phyloP scores from a whole-genome alignment of 2,797 vertebrate species.

The Bryconaethiops microstoma region DNA sequence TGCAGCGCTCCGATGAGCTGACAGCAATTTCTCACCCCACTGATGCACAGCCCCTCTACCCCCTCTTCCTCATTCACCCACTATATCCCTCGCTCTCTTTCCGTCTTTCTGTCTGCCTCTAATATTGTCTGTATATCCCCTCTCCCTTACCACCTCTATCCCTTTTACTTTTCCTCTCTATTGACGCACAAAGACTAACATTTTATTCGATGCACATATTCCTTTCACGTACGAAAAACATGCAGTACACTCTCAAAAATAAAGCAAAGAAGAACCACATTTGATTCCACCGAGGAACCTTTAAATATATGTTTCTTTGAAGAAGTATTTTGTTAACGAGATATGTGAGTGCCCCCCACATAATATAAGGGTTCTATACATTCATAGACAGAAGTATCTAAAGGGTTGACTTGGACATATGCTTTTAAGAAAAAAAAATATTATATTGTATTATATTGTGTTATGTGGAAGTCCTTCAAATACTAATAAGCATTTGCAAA shows the following conservation, averaged over 20 bases:
- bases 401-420: not conserved
- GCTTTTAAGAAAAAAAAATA: not conserved
- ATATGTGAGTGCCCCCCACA: not conserved
- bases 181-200: slow-evolving; percentile 11
- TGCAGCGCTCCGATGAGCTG: slow-evolving; percentile 72
- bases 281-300: not conserved
- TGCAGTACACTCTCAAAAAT: not conserved
- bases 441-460: no score
- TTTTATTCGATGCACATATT: slow-evolving; percentile 6
- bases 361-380: not conserved
- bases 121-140: slow-evolving; percentile 5
- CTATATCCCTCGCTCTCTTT: slow-evolving; percentile 31
- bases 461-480: no score
- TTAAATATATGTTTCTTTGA: not conserved
- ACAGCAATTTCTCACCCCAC: slow-evolving; percentile 70
- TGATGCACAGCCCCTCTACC: slow-evolving; percentile 67
- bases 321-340: not conserved
- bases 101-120: slow-evolving; percentile 32
- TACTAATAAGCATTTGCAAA: no score
- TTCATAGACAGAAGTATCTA: not conserved
- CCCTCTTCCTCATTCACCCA: slow-evolving; percentile 37
- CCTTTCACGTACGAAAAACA: not conserved
- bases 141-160: slow-evolving; percentile 11
- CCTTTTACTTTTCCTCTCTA: slow-evolving; percentile 35
- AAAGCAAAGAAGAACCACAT: not conserved